A percentile compares a stretch with the other conserved stretches of the same genome.
phyloP scores from a whole-genome alignment of 1,140 invertebrate genomes.

The Daktulosphaira vitifoliae region DNA sequence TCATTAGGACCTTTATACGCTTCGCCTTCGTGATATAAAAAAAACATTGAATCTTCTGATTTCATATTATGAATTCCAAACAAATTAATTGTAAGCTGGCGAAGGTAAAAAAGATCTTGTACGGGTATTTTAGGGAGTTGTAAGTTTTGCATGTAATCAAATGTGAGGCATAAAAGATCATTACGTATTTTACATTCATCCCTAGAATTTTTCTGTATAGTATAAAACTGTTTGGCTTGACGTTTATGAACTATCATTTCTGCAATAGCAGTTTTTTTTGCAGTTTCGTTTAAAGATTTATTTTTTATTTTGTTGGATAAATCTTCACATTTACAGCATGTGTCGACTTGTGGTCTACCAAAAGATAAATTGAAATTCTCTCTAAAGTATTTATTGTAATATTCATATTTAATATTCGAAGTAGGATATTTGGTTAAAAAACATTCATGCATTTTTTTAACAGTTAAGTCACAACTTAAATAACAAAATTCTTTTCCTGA shows the following conservation, averaged over 20 bases:
- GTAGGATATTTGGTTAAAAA: slow-evolving; percentile 38
- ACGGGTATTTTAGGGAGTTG: too few species aligned
- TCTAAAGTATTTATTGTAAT: slow-evolving; percentile 35
- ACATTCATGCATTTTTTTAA: too few species aligned
- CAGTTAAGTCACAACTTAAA: too few species aligned
- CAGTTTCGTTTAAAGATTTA: slow-evolving; percentile 36
- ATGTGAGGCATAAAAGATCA: slow-evolving; percentile 36
- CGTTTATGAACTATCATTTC: slow-evolving; percentile 39
- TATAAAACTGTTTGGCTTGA: slow-evolving; percentile 39
- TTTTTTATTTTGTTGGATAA: slow-evolving; percentile 33
- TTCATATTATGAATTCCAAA: slow-evolving; percentile 38
- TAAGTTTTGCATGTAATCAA: too few species aligned
- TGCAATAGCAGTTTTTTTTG: slow-evolving; percentile 39
- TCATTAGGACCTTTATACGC: slow-evolving; percentile 38
- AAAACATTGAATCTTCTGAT: slow-evolving; percentile 36
- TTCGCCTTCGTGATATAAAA: slow-evolving; percentile 38
- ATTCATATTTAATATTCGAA: slow-evolving; percentile 37
- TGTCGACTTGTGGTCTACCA: slow-evolving; percentile 38
- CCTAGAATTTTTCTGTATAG: too few species aligned
- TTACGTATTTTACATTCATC: slow-evolving; percentile 38
- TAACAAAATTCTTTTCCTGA: too few species aligned
- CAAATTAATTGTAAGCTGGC: too few species aligned
- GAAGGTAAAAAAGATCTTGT: too few species aligned
- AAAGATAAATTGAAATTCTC: slow-evolving; percentile 37
- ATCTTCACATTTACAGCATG: slow-evolving; percentile 33